Percentiles rank a stretch among this genome's conserved stretches.
Conservation (phyloP, 2,113 vertebrate genomes). For the Actenoides hombroni region DNA sequence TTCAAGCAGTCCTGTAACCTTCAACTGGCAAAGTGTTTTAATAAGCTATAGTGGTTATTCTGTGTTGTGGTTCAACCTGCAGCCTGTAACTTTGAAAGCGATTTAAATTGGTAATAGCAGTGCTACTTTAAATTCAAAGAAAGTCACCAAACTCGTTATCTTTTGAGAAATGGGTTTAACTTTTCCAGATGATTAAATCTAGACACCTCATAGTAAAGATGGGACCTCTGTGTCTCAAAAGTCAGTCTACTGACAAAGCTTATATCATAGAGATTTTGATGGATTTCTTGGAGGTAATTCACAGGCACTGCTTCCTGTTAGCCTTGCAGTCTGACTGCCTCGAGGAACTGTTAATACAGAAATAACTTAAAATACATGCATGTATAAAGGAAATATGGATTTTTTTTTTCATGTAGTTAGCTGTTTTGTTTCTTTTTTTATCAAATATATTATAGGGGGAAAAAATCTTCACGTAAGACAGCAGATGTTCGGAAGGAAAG, state of each 20-base stretch:
- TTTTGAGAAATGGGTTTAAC: neutral
- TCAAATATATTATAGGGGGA: neutral
- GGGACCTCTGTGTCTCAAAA: rapidly evolving
- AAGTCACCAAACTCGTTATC: rapidly evolving
- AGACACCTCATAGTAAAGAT: neutral
- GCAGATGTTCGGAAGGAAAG: neutral
- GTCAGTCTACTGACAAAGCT: rapidly evolving
- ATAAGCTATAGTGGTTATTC: rapidly evolving
- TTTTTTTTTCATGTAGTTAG: rapidly evolving
- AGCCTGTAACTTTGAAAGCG: rapidly evolving
- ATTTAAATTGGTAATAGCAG: rapidly evolving
- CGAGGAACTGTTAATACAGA: neutral
- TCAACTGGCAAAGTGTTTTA: neutral
- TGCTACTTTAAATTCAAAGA: neutral
- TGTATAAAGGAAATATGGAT: neutral
- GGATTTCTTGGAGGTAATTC: neutral
- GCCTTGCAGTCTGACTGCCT: neutral
- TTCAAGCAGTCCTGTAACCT: neutral
- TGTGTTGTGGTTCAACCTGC: neutral
- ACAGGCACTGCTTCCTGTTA: neutral
- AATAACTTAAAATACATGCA: neutral
- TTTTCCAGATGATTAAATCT: neutral
- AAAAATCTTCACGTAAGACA: neutral
- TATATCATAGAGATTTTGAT: rapidly evolving
- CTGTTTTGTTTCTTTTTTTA: neutral